phyloP scores from a whole-genome alignment of 2,113 vertebrate genomes.

The Tretioscincus oriximinensis region DNA sequence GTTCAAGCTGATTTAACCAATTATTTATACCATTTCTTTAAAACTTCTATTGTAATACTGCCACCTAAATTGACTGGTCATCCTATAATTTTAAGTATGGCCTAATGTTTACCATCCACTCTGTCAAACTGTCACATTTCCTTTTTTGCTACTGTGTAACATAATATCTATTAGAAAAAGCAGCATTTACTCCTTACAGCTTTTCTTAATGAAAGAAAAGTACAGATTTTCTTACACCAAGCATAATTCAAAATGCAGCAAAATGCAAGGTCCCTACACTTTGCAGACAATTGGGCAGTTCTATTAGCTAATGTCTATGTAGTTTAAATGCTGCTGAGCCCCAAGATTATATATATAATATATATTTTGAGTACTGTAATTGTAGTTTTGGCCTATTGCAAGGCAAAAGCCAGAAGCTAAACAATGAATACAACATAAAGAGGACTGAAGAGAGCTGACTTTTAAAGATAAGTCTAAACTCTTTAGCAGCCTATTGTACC shows the following conservation, averaged over 20 bases:
- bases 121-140: slow-evolving; percentile 41
- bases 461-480: slow-evolving; percentile 40
- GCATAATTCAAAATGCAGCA: slow-evolving; percentile 11
- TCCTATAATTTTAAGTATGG: slow-evolving; percentile 22
- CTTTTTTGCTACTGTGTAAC: not conserved
- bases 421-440: slow-evolving; percentile 43
- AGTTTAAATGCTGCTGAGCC: slow-evolving; percentile 40
- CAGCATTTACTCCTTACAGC: slow-evolving; percentile 26
- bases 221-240: slow-evolving; percentile 19
- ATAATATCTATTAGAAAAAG: slow-evolving; percentile 25
- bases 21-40: slow-evolving; percentile 42
- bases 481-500: not conserved
- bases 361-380: slow-evolving; percentile 18
- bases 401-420: slow-evolving; percentile 57
- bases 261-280: slow-evolving; percentile 19
- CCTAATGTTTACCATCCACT: slow-evolving; percentile 36
- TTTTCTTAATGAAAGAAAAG: slow-evolving; percentile 31
- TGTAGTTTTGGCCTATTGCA: slow-evolving; percentile 68
- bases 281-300: slow-evolving; percentile 21
- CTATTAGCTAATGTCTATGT: slow-evolving; percentile 33
- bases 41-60: slow-evolving; percentile 42
- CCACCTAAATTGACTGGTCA: slow-evolving; percentile 28
- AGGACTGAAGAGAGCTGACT: slow-evolving; percentile 34
- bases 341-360: slow-evolving; percentile 26
- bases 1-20: slow-evolving; percentile 44